A percentile compares a stretch with the other conserved stretches of the same genome.
Conservation (phyloP, 2,113 vertebrate species). For the Passer montanus region DNA sequence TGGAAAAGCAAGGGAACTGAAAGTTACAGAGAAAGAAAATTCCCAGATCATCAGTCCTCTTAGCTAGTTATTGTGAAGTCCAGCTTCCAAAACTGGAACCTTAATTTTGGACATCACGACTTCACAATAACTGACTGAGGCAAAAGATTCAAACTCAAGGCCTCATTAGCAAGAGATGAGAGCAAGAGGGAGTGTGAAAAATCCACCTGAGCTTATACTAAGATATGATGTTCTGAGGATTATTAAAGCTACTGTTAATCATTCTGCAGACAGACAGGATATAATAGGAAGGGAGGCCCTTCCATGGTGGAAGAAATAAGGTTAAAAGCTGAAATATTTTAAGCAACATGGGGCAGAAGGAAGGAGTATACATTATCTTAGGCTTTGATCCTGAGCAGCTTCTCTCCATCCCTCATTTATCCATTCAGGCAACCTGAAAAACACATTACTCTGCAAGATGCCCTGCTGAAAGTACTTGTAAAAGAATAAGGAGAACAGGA, state of each 20-base stretch:
- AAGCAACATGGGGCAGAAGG: neutral
- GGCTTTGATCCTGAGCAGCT: neutral
- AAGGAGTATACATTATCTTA: neutral
- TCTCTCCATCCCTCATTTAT: neutral
- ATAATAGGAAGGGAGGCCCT: neutral
- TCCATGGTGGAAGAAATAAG: neutral
- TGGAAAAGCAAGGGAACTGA: neutral
- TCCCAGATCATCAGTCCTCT: neutral
- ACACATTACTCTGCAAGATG: neutral
- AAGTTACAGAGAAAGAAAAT: neutral
- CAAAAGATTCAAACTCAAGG: neutral
- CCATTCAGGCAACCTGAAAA: neutral
- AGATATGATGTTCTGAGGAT: neutral
- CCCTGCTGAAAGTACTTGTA: neutral
- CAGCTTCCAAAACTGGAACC: neutral
- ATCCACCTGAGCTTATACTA: neutral
- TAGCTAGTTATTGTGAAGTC: neutral
- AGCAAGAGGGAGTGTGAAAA: neutral
- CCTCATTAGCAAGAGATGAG: neutral
- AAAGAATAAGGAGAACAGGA: neutral
- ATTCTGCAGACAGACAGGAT: neutral
- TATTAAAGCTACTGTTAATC: neutral
- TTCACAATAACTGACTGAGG: neutral
- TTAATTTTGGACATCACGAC: neutral
- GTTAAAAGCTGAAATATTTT: neutral